Conservation (phyloP, 2,797 vertebrate genomes). For the Crypturellus tataupa region DNA sequence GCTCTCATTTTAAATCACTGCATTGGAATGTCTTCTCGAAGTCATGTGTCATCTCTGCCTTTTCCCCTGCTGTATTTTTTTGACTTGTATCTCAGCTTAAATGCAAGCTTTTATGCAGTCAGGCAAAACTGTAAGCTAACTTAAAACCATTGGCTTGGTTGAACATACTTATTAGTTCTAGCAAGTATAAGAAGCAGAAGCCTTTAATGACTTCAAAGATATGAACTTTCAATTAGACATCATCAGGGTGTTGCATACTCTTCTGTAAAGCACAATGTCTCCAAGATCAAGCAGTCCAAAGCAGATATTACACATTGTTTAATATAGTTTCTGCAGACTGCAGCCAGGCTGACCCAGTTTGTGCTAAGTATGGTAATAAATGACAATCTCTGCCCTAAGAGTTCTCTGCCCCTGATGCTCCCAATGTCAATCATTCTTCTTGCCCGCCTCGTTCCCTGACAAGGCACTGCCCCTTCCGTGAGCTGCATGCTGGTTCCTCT, state of each 20-base stretch:
- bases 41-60: not conserved
- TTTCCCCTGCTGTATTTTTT: not conserved
- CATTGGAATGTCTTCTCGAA: not conserved
- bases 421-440: not conserved
- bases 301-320: not conserved
- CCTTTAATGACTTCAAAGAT: not conserved
- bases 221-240: not conserved
- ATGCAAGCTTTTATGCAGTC: not conserved
- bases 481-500: not conserved
- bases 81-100: not conserved
- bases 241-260: not conserved
- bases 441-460: not conserved
- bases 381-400: not conserved
- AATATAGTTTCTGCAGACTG: not conserved
- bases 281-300: not conserved
- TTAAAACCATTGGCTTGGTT: not conserved
- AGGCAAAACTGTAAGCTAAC: not conserved
- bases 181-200: not conserved
- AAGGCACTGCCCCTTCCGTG: not conserved
- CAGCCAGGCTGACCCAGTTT: not conserved
- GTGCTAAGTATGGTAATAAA: not conserved
- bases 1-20: not conserved
- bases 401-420: not conserved
- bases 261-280: not conserved
- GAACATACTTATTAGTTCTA: not conserved